Base-by-base conservation (phyloP, 2,113 vertebrate genomes). In the Mionectes macconnelli region DNA sequence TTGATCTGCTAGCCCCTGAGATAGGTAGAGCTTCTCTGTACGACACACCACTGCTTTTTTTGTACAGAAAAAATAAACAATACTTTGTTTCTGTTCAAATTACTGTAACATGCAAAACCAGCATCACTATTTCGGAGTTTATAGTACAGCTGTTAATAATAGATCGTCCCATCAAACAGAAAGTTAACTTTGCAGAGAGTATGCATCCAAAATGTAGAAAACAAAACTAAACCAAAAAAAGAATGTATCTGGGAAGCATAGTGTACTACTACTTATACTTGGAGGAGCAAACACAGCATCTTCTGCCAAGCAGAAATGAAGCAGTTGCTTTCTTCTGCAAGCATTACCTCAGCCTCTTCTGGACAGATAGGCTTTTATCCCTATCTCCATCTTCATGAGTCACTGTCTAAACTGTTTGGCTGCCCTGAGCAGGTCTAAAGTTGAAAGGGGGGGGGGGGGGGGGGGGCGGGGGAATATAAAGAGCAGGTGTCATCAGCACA, bases 291-390 rank as follows among this genome's bases (percentile, higher is more conserved):
- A 72, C 15, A 45, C 25, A 47, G 37, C n/a, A 50, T 77, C 45
- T 85, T 90, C 59, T 92, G 79, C 79, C 90, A 94, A 84, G 75
- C 59, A 93, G 47, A 81, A 95, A 59, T 52, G 47, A 94, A 96
- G 82, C 33, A 70, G 59, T 60, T 86, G 60, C 75, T 93, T 86
- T 85, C 72, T 88, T 60, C 75, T 70, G 53, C 60, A 93, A 94
- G 83, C 92, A 91, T 95, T 95, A 92, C 75, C 79, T 95, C 92
- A 96, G 79, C 64, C 64, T 49, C 50, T 96, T 88, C 72, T 86
- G 92, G 85, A 75, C 84, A 94, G 85, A 95, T 60, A 63, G 70
- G 59, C 70, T 95, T 89, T 96, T 95, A 85, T 93, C 78, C 16
- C 0, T 66, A 90, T 79, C 82, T 95, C 67, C 44, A 64, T 95